Conservation (phyloP, 2,888 invertebrate species). For the Tigriopus californicus region DNA sequence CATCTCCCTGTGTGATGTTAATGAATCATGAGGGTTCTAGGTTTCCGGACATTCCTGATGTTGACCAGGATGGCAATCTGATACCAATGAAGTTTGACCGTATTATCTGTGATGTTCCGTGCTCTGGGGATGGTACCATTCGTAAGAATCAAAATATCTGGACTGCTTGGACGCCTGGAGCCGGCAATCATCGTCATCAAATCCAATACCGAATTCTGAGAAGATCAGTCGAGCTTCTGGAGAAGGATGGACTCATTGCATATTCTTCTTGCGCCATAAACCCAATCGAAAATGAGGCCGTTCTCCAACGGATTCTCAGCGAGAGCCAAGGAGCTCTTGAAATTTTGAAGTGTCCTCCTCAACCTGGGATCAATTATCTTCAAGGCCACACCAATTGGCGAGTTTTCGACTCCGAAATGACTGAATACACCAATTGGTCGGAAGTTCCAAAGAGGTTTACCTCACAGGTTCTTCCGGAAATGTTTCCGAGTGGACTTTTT, state of each 20-base stretch:
- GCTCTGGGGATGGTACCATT: conserved; percentile 15
- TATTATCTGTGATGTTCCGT: conserved; percentile 14
- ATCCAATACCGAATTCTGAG: conserved; percentile 3
- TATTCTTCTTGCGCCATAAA: conserved; percentile 11
- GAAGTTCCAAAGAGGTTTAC: not conserved
- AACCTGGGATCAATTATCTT: not conserved
- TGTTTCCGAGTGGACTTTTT: conserved; percentile 1
- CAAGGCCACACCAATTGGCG: not conserved
- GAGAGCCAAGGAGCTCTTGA: not conserved
- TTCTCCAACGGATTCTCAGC: not conserved
- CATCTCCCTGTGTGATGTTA: not conserved
- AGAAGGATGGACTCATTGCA: not conserved
- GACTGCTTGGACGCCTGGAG: conserved; percentile 6
- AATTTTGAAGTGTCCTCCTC: not conserved
- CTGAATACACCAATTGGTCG: not conserved
- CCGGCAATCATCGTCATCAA: not conserved
- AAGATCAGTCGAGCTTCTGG: conserved; percentile 1
- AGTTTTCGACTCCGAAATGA: not conserved
- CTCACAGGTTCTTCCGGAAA: not conserved
- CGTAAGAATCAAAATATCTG: conserved; percentile 13
- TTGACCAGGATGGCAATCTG: not conserved
- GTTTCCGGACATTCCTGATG: not conserved
- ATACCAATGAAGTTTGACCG: not conserved
- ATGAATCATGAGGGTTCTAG: not conserved
- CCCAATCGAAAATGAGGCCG: conserved; percentile 13